Percentiles rank a stretch among this genome's conserved stretches.
Conservation (phyloP, 2,113 vertebrate genomes). For the Fregata magnificens region DNA sequence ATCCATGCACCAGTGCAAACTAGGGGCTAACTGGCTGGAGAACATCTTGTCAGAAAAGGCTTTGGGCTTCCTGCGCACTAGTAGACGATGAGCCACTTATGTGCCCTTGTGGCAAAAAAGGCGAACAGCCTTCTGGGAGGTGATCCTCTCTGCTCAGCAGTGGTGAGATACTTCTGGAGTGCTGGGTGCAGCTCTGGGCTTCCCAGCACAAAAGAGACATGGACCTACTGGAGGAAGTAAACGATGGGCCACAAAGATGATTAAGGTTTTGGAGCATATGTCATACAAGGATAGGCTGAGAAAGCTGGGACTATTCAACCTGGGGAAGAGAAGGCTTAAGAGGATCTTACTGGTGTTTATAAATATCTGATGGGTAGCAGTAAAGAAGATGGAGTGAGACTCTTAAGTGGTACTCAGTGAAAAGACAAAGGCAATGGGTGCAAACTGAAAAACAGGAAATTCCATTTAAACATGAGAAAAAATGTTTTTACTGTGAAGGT, state of each 20-base stretch:
- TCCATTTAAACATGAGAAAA: not conserved
- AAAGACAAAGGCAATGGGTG: not conserved
- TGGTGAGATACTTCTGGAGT: not conserved
- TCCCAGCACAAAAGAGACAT: not conserved
- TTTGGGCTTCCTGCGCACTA: not conserved
- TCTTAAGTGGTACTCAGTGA: not conserved
- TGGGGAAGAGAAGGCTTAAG: not conserved
- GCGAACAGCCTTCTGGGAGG: not conserved
- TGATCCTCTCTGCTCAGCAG: not conserved
- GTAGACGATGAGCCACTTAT: not conserved
- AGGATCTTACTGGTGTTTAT: not conserved
- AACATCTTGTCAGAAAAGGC: not conserved
- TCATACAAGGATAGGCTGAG: not conserved
- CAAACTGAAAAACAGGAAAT: not conserved
- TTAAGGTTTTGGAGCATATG: not conserved
- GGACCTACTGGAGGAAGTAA: not conserved
- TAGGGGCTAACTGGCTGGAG: not conserved
- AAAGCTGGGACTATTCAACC: not conserved
- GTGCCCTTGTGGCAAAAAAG: not conserved
- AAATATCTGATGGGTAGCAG: not conserved
- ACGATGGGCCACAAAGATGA: not conserved
- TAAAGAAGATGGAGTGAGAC: not conserved
- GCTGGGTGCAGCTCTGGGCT: not conserved
- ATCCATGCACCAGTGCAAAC: not conserved
- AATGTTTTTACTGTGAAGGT: not conserved